Conservation (phyloP, 2,888 invertebrate species). For the Periphyllus acericola region DNA sequence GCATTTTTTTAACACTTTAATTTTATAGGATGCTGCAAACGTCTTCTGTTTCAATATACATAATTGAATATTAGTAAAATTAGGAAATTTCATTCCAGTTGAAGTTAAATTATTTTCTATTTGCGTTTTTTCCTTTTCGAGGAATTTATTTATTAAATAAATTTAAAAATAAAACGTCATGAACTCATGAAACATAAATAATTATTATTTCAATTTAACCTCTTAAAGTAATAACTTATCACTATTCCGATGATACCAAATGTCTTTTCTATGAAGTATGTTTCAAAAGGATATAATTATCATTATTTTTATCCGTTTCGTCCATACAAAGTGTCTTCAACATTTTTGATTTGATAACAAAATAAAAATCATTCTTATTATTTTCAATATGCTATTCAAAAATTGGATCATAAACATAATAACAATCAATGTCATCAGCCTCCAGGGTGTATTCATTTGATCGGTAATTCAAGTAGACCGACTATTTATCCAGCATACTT, state of each 20-base stretch:
- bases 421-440: constrained; percentile 30
- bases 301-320: neutral
- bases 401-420: constrained; percentile 29
- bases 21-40: too few species aligned
- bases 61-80: too few species aligned
- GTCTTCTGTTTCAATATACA: too few species aligned
- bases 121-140: neutral
- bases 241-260: too few species aligned
- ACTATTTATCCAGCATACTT: constrained; percentile 48
- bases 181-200: too few species aligned
- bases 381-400: constrained; percentile 30
- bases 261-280: too few species aligned
- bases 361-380: constrained; percentile 36
- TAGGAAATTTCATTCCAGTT: too few species aligned
- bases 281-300: neutral
- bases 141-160: neutral
- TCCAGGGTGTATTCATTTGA: constrained; percentile 34
- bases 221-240: neutral
- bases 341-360: neutral
- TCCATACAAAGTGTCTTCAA: neutral
- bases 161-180: neutral
- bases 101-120: neutral
- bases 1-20: too few species aligned
- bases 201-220: neutral
- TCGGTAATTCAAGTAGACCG: constrained; percentile 34